These are phyloP conservation scores for Halictus ligatus DNA, from an alignment of 2,888 invertebrate genomes.

Conservation along the genomic window DNA sequence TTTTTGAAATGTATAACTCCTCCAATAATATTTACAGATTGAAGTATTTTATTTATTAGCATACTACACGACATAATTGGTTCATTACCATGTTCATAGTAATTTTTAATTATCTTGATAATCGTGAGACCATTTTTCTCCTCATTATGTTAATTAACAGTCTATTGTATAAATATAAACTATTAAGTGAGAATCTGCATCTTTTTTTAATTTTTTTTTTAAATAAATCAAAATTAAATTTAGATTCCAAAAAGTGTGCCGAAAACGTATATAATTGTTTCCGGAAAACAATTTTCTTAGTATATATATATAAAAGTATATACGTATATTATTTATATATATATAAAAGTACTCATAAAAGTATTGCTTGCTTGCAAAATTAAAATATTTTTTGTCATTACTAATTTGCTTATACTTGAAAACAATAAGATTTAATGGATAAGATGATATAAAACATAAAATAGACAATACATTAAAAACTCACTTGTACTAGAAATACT, in stretches of 20 bases:
- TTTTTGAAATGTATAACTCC: constrained; percentile 45
- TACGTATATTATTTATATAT: no score
- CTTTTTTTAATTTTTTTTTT: constrained; percentile 37
- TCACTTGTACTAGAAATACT: constrained; percentile 1
- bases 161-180: constrained; percentile 66
- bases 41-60: constrained; percentile 48
- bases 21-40: constrained; percentile 45
- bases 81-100: constrained; percentile 27
- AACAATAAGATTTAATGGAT: not conserved
- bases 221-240: not conserved
- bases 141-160: constrained; percentile 58
- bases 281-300: not conserved
- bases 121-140: constrained; percentile 30
- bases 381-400: constrained; percentile 17
- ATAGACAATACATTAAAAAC: constrained; percentile 27
- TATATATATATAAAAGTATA: not conserved
- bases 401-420: constrained; percentile 2
- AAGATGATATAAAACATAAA: constrained; percentile 3
- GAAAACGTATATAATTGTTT: not conserved
- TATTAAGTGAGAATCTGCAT: constrained; percentile 43
- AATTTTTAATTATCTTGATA: constrained; percentile 20
- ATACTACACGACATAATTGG: constrained; percentile 25
- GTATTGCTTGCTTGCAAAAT: not conserved
- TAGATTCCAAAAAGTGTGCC: not conserved
- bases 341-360: not conserved